Percentiles rank a stretch among this genome's conserved stretches.
Conservation (phyloP, 1,140 invertebrate species). For the Aphaenogaster floridana region DNA sequence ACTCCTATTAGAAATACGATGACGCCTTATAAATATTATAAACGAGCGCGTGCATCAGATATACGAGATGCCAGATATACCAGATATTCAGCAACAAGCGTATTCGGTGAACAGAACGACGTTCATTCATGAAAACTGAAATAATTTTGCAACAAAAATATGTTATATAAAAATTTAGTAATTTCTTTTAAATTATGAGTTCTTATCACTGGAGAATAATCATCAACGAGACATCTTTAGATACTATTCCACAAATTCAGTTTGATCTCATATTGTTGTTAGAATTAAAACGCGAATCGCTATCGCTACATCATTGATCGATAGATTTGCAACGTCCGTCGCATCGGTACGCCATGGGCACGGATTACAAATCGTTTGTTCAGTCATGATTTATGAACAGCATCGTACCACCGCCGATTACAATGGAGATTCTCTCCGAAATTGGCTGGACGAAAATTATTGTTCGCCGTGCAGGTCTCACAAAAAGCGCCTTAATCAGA, state of each 20-base stretch:
- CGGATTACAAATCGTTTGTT: slow-evolving; percentile 60
- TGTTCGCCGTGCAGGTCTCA: slow-evolving; percentile 34
- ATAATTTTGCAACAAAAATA: slow-evolving; percentile 4
- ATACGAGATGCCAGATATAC: background rate
- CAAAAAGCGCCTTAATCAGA: slow-evolving; percentile 59
- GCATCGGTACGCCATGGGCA: slow-evolving; percentile 40
- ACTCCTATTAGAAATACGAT: slow-evolving; percentile 55
- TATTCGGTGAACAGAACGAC: background rate
- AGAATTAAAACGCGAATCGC: slow-evolving; percentile 55
- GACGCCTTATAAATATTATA: slow-evolving; percentile 60
- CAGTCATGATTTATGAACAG: slow-evolving; percentile 69
- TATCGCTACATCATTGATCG: slow-evolving; percentile 54
- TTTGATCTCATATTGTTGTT: slow-evolving; percentile 27
- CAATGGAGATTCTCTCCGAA: slow-evolving; percentile 48
- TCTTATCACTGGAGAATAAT: slow-evolving; percentile 3
- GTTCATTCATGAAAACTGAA: background rate
- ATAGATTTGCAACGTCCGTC: slow-evolving; percentile 55
- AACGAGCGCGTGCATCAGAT: slow-evolving; percentile 18
- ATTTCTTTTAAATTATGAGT: background rate
- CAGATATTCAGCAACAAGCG: slow-evolving; percentile 22
- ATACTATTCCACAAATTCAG: slow-evolving; percentile 36
- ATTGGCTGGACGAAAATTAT: slow-evolving; percentile 67
- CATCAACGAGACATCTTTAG: background rate
- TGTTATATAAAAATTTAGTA: background rate
- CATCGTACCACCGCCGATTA: slow-evolving; percentile 23